Percentiles rank a stretch among this genome's conserved stretches.
Evolutionary conservation across 2,797 vertebrate genomes (phyloP).

Genomic region (Labroides dimidiatus): DNA sequence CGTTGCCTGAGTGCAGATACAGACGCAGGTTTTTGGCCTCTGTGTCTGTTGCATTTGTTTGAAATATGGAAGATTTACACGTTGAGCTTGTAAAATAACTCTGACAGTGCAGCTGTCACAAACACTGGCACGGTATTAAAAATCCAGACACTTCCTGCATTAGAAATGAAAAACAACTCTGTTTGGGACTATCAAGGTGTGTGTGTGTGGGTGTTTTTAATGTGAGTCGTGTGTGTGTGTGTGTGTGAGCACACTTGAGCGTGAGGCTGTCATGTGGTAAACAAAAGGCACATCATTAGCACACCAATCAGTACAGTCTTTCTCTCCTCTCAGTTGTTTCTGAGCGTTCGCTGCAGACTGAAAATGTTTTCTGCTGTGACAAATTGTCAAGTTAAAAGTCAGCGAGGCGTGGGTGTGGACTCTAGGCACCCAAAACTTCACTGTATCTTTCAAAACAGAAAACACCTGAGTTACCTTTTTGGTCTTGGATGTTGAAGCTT

Average conservation of each 20-base stretch:
- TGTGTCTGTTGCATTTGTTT: background rate
- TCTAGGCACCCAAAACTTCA: conserved; percentile 7
- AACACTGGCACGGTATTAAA: conserved; percentile 20
- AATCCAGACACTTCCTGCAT: conserved; percentile 25
- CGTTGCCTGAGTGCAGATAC: too few relatives aligned
- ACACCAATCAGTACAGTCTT: conserved; percentile 26
- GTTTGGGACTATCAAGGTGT: conserved; percentile 39
- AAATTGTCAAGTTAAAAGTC: conserved; percentile 39
- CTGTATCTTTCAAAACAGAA: conserved; percentile 17
- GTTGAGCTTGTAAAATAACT: background rate
- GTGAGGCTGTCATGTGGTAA: conserved; percentile 27
- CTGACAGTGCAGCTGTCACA: conserved; percentile 15
- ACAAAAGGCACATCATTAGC: conserved; percentile 60
- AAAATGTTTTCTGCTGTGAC: conserved; percentile 26
- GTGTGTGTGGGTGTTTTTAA: conserved; percentile 5
- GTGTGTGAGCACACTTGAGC: background rate
- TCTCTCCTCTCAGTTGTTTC: conserved; percentile 14
- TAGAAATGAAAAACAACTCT: conserved; percentile 28
- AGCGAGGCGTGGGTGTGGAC: background rate
- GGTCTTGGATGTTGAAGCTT: conserved; percentile 4
- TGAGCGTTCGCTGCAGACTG: conserved; percentile 23
- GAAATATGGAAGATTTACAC: background rate
- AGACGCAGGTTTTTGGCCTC: background rate
- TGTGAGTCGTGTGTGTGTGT: background rate
- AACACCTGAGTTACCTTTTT: conserved; percentile 29